Percentiles rank a stretch among this genome's conserved stretches.
phyloP scores from a whole-genome alignment of 2,888 invertebrate genomes.

The Rhagium mordax region DNA sequence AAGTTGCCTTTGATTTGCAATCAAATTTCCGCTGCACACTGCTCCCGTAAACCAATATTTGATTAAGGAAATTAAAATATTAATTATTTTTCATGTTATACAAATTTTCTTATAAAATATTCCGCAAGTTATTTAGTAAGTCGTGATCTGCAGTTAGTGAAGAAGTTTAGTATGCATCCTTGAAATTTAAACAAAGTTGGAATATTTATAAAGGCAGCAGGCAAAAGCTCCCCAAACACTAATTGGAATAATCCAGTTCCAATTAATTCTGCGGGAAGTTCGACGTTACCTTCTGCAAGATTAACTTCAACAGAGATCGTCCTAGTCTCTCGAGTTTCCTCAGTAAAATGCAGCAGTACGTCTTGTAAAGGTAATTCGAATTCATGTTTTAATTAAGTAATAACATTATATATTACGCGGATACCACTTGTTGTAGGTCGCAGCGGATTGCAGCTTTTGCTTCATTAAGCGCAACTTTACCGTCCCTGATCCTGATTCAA shows the following conservation, averaged over 20 bases:
- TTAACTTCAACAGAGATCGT: constrained; percentile 55
- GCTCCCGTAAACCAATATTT: constrained; percentile 26
- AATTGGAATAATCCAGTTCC: constrained; percentile 69
- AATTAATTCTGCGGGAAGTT: constrained; percentile 67
- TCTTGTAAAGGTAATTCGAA: constrained; percentile 66
- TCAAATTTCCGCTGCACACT: constrained; percentile 16
- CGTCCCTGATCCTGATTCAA: not conserved
- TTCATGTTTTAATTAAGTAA: constrained; percentile 68
- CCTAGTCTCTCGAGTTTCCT: constrained; percentile 28
- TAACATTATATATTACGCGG: constrained; percentile 62
- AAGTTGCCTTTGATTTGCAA: constrained; percentile 21
- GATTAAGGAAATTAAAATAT: constrained; percentile 35
- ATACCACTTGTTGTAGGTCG: constrained; percentile 60
- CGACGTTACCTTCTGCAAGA: constrained; percentile 66
- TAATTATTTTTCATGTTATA: constrained; percentile 35
- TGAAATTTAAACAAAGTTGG: constrained; percentile 65
- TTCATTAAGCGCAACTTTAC: constrained; percentile 24
- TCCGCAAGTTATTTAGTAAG: constrained; percentile 48
- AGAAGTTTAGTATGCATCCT: constrained; percentile 58
- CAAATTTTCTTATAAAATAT: constrained; percentile 38
- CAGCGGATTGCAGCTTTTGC: constrained; percentile 15
- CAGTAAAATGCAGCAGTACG: constrained; percentile 42
- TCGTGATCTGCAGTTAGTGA: constrained; percentile 53
- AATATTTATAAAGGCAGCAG: constrained; percentile 64
- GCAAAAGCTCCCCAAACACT: constrained; percentile 63